Base-by-base conservation (phyloP, 2,797 vertebrate species). In the Micropoecilia bifurca region DNA sequence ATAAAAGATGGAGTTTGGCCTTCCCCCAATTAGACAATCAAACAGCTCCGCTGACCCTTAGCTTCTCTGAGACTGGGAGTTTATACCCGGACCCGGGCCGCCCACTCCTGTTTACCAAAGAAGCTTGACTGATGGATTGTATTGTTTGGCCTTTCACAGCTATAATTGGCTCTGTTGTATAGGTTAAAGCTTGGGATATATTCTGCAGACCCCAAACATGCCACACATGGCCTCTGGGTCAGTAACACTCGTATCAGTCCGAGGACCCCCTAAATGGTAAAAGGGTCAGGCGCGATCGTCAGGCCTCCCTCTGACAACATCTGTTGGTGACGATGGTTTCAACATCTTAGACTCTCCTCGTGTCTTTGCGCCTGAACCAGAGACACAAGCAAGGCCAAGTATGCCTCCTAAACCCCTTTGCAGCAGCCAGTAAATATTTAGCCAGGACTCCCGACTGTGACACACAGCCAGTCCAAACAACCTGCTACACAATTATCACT, bases 191-290 rank as follows among this genome's bases (percentile, higher is more conserved):
- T 89, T 89, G 90, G 93, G 92, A 96, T 96, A 96, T 96, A 94
- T 95, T 96, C 94, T 90, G 93, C 96, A 96, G 95, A 94, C 93
- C 94, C 95, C 89, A 96, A 96, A 96, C 95, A 96, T 96, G 94
- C 95, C 96, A 96, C 71, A 75, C 88, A 92, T 92, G 93, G 94
- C 93, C 94, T 93, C 90, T 86, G 90, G 94, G 95, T 96, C 95
- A 95, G 91, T 93, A 95, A 94, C 95, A 96, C 93, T 92, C 88
- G 81, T 95, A 96, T 96, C 94, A 92, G 93, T 92, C 90, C 92
- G 90, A 85, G 91, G 90, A 92, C 94, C 94, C 57, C 94, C 93
- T 93, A 95, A 95, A 95, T 95, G 94, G 95, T 96, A 95, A 96
- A 93, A 94, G 91, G 95, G 95, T 96, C 95, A 95, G 86, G 61